Conservation (phyloP, 2,797 vertebrate species). For the Betta splendens region DNA sequence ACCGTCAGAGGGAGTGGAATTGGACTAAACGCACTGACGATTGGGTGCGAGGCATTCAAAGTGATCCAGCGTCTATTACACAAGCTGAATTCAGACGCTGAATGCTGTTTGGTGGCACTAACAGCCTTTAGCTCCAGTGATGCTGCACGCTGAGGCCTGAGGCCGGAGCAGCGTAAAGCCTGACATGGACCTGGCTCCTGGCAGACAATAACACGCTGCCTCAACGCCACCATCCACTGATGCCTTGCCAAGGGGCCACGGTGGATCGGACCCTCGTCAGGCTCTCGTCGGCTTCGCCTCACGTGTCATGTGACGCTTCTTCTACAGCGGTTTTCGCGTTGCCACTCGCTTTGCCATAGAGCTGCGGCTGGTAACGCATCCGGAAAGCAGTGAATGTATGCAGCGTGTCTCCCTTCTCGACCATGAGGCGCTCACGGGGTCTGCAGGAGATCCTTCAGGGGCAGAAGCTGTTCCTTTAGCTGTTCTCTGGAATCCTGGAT, state of each 20-base stretch:
- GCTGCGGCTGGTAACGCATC: constrained; percentile 30
- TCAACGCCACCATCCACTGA: too few relatives aligned
- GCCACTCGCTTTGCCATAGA: constrained; percentile 32
- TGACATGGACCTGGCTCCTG: background rate
- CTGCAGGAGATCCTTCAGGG: too few relatives aligned
- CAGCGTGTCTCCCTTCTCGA: constrained; percentile 45
- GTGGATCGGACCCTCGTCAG: constrained; percentile 1
- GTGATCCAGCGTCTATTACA: too few relatives aligned
- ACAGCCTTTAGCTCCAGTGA: background rate
- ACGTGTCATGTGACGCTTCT: constrained; percentile 26
- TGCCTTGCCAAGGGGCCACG: too few relatives aligned
- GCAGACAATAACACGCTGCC: too few relatives aligned
- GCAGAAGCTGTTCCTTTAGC: too few relatives aligned
- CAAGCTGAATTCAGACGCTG: too few relatives aligned
- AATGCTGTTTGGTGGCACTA: background rate
- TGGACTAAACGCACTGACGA: too few relatives aligned
- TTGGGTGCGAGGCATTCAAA: too few relatives aligned
- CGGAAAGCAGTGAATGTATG: constrained; percentile 29
- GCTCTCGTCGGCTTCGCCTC: constrained; percentile 7
- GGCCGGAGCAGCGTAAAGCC: background rate
- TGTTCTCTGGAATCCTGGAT: too few relatives aligned
- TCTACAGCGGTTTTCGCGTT: constrained; percentile 29
- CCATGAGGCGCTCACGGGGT: too few relatives aligned
- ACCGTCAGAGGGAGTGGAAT: too few relatives aligned
- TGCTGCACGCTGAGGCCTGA: background rate